Base-by-base conservation (phyloP, 2,888 invertebrate species). In the Scaptomyza flava region DNA sequence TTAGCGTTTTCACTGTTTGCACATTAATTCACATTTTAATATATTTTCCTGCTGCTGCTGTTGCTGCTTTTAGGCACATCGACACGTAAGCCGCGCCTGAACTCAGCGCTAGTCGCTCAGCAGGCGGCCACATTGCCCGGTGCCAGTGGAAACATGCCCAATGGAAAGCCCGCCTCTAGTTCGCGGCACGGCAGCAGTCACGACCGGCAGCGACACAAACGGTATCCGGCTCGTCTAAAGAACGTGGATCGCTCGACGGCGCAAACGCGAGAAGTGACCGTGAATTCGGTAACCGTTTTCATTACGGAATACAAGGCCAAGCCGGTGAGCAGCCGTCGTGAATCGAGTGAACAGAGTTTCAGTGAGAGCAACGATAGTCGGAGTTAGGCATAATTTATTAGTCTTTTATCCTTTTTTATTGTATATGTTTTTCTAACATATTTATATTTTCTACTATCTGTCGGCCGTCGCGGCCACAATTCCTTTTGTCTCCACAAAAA, bases 271-370 rank as follows among this genome's bases (percentile, higher is more conserved):
- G 97, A 98, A 93, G 98, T 98, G 84, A 99, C 99, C 51, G 98
- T 98, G 36, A 98, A 98, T 92, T 98, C 98, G 88, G 98, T 99
- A 67, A 99, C 99, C 51, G 98, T 99, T 70, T 96, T 98, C 77
- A 98, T 99, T 91, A 99, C 99, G 65, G 99, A 99, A 93, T 98
- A 97, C 92, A 96, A 97, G 91, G 96, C 97, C 79, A 97, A 97
- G 77, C 90, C 84, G 38, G 86, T 92, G 67, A 90, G 90, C 71
- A 91, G 90, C 78, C 83, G 91, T 66, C 88, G 92, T 38, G 92
- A 92, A 64, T 92, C 92, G 45, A 92, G 92, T 70, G 92, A 92
- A 68, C 92, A 92, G 76, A 92, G 92, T 81, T 92, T 91, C 82
- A 92, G 92, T 72, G 92, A 92, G 89, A 92, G 92, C 79, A 92